Conservation (phyloP, 1,140 invertebrate species). For the Neuroterus valhalla region DNA sequence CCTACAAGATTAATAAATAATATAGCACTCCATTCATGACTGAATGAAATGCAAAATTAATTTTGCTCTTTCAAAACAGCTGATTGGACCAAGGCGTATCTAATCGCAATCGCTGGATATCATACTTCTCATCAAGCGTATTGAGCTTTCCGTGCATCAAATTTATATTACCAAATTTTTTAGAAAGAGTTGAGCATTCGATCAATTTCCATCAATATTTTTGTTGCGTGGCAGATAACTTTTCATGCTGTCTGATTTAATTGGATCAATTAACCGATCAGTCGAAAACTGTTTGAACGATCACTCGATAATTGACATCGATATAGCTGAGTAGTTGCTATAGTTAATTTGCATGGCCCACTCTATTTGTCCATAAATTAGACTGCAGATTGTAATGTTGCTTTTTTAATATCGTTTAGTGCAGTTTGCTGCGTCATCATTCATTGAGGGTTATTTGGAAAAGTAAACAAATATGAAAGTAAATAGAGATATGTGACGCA, state of each 20-base stretch:
- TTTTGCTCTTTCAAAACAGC: too few relatives aligned
- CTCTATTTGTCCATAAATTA: constrained; percentile 11
- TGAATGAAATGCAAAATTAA: too few relatives aligned
- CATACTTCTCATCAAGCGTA: not conserved
- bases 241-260: constrained; percentile 19
- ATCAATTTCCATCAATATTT: constrained; percentile 5
- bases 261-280: constrained; percentile 10
- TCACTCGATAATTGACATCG: constrained; percentile 9
- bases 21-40: too few relatives aligned
- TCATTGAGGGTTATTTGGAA: not conserved
- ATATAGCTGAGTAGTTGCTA: constrained; percentile 10
- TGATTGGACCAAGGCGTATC: too few relatives aligned
- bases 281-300: constrained; percentile 1
- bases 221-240: not conserved
- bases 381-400: not conserved
- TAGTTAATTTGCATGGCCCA: not conserved
- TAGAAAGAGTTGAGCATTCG: not conserved
- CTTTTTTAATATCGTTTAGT: not conserved
- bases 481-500: not conserved
- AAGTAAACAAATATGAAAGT: not conserved
- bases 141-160: not conserved
- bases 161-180: not conserved
- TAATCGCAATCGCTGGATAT: not conserved
- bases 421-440: not conserved
- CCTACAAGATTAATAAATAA: too few relatives aligned